These are phyloP conservation scores for Mayetiola destructor DNA, from an alignment of 2,888 invertebrate species.

Conservation along the genomic window DNA sequence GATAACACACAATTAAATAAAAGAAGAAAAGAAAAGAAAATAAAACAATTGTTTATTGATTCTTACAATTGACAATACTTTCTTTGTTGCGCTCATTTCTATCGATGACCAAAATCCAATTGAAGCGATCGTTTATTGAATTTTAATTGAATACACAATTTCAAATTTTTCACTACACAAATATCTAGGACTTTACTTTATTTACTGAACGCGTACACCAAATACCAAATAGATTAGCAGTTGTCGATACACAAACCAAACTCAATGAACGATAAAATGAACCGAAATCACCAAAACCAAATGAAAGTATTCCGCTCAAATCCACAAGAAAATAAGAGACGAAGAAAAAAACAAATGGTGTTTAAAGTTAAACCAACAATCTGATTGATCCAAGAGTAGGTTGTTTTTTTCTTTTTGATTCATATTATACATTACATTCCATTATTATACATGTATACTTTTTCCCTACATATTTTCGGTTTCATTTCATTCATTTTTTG, in stretches of 20 bases:
- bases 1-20: background rate
- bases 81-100: slow-evolving; percentile 1
- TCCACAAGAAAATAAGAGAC: background rate
- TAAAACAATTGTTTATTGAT: background rate
- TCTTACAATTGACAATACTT: slow-evolving; percentile 5
- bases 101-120: background rate
- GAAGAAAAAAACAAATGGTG: background rate
- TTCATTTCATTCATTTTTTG: no score
- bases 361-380: no score
- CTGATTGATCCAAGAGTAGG: slow-evolving; percentile 8
- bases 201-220: background rate
- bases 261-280: background rate
- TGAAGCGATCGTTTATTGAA: background rate
- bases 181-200: no score
- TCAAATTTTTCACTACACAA: no score
- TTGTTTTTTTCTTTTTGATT: no score
- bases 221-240: background rate
- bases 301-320: background rate
- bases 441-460: no score
- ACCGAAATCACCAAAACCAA: background rate
- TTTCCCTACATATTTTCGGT: no score
- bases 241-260: background rate
- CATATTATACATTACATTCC: no score
- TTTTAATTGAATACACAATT: background rate
- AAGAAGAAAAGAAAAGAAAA: background rate